A percentile compares a stretch with the other conserved stretches of the same genome.
Evolutionary conservation across 1,140 invertebrate species (phyloP).

Genomic region (Bradynema listronoti): DNA sequence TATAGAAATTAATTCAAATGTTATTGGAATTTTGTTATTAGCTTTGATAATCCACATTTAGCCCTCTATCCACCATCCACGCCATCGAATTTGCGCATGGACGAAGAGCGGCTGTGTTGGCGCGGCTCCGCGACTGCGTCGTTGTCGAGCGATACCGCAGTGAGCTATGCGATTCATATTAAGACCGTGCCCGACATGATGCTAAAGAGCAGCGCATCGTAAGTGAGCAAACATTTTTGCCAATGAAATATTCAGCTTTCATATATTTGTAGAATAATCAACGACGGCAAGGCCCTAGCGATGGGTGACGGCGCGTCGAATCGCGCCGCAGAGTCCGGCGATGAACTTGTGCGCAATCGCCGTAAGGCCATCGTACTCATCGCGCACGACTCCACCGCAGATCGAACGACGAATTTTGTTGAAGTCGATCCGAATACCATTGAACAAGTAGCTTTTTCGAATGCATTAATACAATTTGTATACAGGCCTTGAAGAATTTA

Average conservation of each 20-base stretch:
- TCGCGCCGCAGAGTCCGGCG: background rate
- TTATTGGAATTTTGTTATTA: too few relatives aligned
- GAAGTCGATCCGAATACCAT: slow-evolving; percentile 20
- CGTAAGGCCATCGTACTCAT: slow-evolving; percentile 10
- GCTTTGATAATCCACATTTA: slow-evolving; percentile 23
- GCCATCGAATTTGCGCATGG: slow-evolving; percentile 22
- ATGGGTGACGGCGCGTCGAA: background rate
- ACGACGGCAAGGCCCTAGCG: background rate
- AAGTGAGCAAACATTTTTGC: background rate
- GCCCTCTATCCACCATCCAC: slow-evolving; percentile 28
- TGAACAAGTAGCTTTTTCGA: slow-evolving; percentile 13
- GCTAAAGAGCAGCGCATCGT: slow-evolving; percentile 9
- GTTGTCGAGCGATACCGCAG: slow-evolving; percentile 1
- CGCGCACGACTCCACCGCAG: slow-evolving; percentile 15
- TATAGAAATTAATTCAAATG: too few relatives aligned
- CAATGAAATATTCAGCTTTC: background rate
- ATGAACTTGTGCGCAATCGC: background rate
- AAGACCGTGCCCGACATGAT: slow-evolving; percentile 25
- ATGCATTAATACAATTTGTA: slow-evolving; percentile 6
- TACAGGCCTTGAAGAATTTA: too few relatives aligned
- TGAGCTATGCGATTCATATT: slow-evolving; percentile 21
- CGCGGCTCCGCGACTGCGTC: slow-evolving; percentile 3
- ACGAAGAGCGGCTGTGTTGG: slow-evolving; percentile 18
- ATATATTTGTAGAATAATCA: background rate
- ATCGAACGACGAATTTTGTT: slow-evolving; percentile 15